Conservation (phyloP, 1,140 invertebrate genomes). For the Pogonognathellus flavescens region DNA sequence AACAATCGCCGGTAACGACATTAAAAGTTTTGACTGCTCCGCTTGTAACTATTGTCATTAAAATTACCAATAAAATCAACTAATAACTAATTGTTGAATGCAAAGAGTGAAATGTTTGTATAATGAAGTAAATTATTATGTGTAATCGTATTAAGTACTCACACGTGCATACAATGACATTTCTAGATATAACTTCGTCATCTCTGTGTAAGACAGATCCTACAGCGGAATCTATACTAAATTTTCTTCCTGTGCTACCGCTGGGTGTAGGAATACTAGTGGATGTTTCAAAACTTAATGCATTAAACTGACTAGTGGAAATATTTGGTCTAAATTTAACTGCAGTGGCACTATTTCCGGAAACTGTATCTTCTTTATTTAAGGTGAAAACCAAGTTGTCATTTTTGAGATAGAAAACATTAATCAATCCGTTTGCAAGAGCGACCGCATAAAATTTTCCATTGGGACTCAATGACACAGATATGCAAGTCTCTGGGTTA, state of each 20-base stretch:
- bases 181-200: conserved; percentile 4
- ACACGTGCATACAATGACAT: conserved; percentile 16
- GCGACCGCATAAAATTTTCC: conserved; percentile 55
- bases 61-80: background rate
- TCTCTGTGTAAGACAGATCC: conserved; percentile 13
- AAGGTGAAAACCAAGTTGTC: conserved; percentile 55
- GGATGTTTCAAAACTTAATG: background rate
- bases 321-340: conserved; percentile 51
- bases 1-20: conserved; percentile 51
- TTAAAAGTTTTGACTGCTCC: conserved; percentile 58
- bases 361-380: conserved; percentile 36
- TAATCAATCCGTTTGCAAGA: conserved; percentile 53
- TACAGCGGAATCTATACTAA: background rate
- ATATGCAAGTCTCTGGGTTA: conserved; percentile 51
- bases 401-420: conserved; percentile 52
- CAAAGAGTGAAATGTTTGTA: background rate
- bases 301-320: background rate
- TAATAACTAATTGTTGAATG: background rate
- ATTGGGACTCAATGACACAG: conserved; percentile 49
- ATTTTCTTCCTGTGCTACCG: background rate
- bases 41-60: conserved; percentile 54
- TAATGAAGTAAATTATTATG: background rate
- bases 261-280: background rate
- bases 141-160: background rate
- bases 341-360: conserved; percentile 31